Conservation (phyloP, 1,140 invertebrate genomes). For the Homalodisca vitripennis region DNA sequence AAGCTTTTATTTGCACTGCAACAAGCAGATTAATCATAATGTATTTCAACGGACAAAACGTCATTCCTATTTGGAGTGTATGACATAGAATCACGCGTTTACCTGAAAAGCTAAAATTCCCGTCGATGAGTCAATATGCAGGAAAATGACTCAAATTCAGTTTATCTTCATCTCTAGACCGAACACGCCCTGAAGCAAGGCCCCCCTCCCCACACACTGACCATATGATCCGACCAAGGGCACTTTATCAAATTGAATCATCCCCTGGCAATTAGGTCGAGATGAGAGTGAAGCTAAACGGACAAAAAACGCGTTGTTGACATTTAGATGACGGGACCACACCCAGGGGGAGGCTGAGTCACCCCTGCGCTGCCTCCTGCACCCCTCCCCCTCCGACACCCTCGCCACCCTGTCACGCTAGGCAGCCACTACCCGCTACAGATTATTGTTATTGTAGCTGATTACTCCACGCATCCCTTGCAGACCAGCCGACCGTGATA, state of each 20-base stretch:
- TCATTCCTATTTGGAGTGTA: too few species aligned
- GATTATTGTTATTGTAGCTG: background rate
- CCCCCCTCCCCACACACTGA: background rate
- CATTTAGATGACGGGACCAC: background rate
- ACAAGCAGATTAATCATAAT: too few species aligned
- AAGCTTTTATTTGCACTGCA: too few species aligned
- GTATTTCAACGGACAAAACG: too few species aligned
- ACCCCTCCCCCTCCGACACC: too few species aligned
- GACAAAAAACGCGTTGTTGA: background rate
- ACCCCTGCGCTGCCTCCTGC: background rate
- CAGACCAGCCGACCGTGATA: background rate
- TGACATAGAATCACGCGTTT: background rate
- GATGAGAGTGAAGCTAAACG: background rate
- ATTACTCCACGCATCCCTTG: background rate
- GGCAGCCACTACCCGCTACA: background rate
- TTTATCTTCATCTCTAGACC: too few species aligned
- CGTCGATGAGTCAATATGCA: background rate
- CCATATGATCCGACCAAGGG: background rate
- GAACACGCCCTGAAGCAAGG: background rate
- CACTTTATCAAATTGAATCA: background rate
- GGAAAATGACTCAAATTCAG: too few species aligned
- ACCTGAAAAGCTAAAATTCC: background rate
- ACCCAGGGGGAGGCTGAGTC: background rate
- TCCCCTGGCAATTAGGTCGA: background rate
- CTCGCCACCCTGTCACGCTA: too few species aligned